Base-by-base conservation (phyloP, 2,888 invertebrate genomes). In the Harmothoe impar region DNA sequence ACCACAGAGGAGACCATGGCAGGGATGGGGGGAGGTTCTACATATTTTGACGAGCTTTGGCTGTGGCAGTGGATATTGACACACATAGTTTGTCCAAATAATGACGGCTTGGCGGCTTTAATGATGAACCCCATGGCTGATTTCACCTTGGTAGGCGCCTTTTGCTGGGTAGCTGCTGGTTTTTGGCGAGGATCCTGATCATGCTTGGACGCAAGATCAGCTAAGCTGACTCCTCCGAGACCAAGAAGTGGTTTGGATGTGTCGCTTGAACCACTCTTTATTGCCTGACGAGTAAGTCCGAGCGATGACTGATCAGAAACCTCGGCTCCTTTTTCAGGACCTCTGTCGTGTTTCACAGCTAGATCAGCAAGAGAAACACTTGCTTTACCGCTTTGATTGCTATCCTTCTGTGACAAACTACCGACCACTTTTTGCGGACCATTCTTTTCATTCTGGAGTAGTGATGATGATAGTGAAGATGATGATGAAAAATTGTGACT, bases 11-110 rank as follows among this genome's bases (percentile, higher is more conserved):
- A 43, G 3, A 43, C 10, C 10, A 43, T 10, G 3, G 10, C 43
- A 43, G 43, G 43, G n/a, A n/a, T 81, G 94, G 92, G 89, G 92
- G 89, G 5, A 72, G 54, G 15, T 10, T 31, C 33, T 25, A 35
- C 25, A 84, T n/a, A 29, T n/a, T 15, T 62, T 7, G 20, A 31
- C 31, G 0, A 0, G 54, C 29, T 31, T 12, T 31, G 0, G 17
- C 23, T 15, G 68, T 35, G 17, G 56, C 62, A 85, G 25, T 31
- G 12, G 25, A 5, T 43, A n/a, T 25, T n/a, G 7, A 84, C 68
- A 51, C 91, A 91, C 68, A 91, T 31, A 35, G 89, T 56, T 33
- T 81, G 81, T 23, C 91, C 91, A 84, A 91, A 89, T 29, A 91
- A n/a, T 10, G 91, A 91, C 1, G 91, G 84, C 52, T 35, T 29